Evolutionary conservation across 2,797 vertebrate species (phyloP).

Genomic region (Tokudaia muenninki): DNA sequence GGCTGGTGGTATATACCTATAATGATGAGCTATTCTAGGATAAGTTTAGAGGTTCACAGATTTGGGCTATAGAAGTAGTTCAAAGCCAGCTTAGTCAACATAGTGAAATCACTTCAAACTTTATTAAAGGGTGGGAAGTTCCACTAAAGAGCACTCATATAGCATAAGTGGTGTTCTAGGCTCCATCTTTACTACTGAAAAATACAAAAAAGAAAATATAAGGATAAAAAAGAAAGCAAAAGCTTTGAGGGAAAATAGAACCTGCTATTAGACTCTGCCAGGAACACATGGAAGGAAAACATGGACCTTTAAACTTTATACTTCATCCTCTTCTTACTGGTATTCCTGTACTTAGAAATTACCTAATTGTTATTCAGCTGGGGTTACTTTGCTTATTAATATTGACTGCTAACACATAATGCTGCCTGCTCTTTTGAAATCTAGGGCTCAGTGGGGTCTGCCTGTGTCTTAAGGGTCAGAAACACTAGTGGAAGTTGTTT

Average conservation of each 20-base stretch:
- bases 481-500: background rate
- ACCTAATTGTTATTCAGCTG: background rate
- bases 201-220: background rate
- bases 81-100: background rate
- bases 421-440: background rate
- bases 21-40: background rate
- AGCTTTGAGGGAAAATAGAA: background rate
- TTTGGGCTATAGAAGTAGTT: background rate
- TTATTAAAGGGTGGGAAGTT: background rate
- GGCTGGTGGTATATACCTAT: background rate
- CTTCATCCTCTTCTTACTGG: conserved; percentile 48
- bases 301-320: conserved; percentile 56
- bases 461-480: conserved; percentile 26
- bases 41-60: background rate
- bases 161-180: background rate
- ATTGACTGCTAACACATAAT: background rate
- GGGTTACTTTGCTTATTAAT: background rate
- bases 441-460: background rate
- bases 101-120: background rate
- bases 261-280: background rate
- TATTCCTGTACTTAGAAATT: conserved; percentile 58
- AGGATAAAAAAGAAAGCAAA: background rate
- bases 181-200: background rate
- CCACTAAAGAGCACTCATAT: background rate
- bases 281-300: background rate